Evolutionary conservation across 2,113 vertebrate genomes (phyloP).

Genomic region (Amazona guildingii): DNA sequence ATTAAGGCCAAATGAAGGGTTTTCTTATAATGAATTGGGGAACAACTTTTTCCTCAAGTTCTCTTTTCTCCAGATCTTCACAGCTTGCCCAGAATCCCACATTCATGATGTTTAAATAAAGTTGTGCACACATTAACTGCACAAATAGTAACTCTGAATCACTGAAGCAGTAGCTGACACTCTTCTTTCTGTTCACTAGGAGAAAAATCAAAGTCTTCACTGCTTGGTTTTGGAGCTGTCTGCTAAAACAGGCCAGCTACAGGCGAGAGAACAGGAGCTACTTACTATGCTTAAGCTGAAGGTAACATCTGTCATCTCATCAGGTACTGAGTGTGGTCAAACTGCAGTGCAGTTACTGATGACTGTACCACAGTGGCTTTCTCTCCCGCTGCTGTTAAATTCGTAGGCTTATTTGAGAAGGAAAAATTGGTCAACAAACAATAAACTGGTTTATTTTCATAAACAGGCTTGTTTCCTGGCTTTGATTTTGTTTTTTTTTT

Average conservation of each 20-base stretch:
- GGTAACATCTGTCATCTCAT: conserved; percentile 65
- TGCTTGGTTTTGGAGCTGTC: conserved; percentile 81
- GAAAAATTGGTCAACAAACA: background rate
- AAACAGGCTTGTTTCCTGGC: background rate
- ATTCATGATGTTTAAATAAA: background rate
- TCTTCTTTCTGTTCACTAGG: conserved; percentile 67
- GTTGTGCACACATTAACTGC: background rate
- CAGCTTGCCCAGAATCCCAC: background rate
- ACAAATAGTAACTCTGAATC: background rate
- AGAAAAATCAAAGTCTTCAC: conserved; percentile 83
- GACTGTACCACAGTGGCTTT: background rate
- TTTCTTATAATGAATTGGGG: background rate
- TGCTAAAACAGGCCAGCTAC: conserved; percentile 81
- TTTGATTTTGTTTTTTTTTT: background rate
- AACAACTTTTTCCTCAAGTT: background rate
- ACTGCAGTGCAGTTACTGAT: background rate
- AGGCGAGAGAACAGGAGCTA: conserved; percentile 88
- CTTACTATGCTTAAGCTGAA: conserved; percentile 85
- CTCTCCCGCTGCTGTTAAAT: background rate
- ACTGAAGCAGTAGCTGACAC: background rate
- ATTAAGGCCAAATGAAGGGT: background rate
- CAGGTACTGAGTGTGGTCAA: background rate
- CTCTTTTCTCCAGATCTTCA: background rate
- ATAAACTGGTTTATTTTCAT: background rate
- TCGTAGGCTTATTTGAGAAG: background rate